These are phyloP conservation scores for Liopterus haemorrhoidalis DNA, from an alignment of 2,888 invertebrate genomes.

Conservation along the genomic window DNA sequence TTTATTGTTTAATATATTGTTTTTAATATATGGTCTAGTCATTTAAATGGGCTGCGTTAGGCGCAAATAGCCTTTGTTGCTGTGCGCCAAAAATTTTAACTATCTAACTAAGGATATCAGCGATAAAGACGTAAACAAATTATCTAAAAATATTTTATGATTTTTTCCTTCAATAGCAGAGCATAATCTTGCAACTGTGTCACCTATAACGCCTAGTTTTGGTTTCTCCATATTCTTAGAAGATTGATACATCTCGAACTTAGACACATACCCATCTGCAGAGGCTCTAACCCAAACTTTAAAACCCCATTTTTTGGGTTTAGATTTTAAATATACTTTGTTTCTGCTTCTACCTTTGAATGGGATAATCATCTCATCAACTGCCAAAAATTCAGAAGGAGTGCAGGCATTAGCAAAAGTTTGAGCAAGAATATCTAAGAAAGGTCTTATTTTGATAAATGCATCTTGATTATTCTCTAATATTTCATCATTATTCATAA, in stretches of 20 bases:
- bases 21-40: too few relatives aligned
- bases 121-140: too few relatives aligned
- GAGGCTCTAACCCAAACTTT: constrained; percentile 23
- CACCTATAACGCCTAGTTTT: constrained; percentile 11
- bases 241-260: constrained; percentile 23
- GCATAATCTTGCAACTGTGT: constrained; percentile 13
- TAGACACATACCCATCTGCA: constrained; percentile 20
- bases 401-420: constrained; percentile 11
- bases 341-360: constrained; percentile 6
- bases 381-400: constrained; percentile 11
- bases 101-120: too few relatives aligned
- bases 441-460: constrained; percentile 13
- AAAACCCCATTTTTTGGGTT: constrained; percentile 24
- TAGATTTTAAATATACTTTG: constrained; percentile 12
- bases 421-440: constrained; percentile 14
- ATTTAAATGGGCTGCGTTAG: too few relatives aligned
- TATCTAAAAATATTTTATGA: constrained; percentile 9
- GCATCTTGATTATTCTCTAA: constrained; percentile 8
- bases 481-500: constrained; percentile 9
- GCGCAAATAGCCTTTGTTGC: too few relatives aligned
- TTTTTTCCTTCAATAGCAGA: constrained; percentile 14
- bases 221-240: too few relatives aligned
- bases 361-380: constrained; percentile 11
- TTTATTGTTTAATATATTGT: too few relatives aligned
- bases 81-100: too few relatives aligned